phyloP scores from a whole-genome alignment of 2,888 invertebrate genomes.

The Rhingia rostrata region DNA sequence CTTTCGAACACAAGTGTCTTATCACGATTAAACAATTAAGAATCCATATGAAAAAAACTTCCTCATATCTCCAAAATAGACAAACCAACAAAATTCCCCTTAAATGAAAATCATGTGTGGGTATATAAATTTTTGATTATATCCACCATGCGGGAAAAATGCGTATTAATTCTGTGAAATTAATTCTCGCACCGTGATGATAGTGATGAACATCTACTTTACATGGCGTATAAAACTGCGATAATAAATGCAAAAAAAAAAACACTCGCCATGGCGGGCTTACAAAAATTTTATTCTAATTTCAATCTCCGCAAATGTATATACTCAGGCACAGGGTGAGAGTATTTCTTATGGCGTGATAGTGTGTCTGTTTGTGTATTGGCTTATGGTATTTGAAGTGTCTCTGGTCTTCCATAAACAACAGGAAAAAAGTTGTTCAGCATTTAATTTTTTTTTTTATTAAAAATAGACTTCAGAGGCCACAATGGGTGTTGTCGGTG shows the following conservation, averaged over 20 bases:
- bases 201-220: slow-evolving; percentile 42
- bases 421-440: slow-evolving; percentile 10
- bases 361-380: slow-evolving; percentile 7
- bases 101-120: slow-evolving; percentile 7
- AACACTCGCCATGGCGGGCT: slow-evolving; percentile 1
- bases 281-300: slow-evolving; percentile 38
- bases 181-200: slow-evolving; percentile 30
- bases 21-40: slow-evolving; percentile 33
- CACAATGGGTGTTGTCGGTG: slow-evolving; percentile 5
- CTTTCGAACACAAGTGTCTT: not conserved
- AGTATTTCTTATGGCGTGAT: not conserved
- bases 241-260: slow-evolving; percentile 45
- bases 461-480: slow-evolving; percentile 41
- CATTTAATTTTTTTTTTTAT: slow-evolving; percentile 12
- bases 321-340: not conserved
- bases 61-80: not conserved
- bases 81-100: not conserved
- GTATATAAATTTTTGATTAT: slow-evolving; percentile 19
- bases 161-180: slow-evolving; percentile 4
- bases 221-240: slow-evolving; percentile 22
- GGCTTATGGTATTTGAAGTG: slow-evolving; percentile 22
- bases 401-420: slow-evolving; percentile 30
- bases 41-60: slow-evolving; percentile 14
- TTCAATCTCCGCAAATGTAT: slow-evolving; percentile 20
- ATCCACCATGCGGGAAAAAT: slow-evolving; percentile 12